Conservation (phyloP, 2,888 invertebrate species). For the Anodontia alba region DNA sequence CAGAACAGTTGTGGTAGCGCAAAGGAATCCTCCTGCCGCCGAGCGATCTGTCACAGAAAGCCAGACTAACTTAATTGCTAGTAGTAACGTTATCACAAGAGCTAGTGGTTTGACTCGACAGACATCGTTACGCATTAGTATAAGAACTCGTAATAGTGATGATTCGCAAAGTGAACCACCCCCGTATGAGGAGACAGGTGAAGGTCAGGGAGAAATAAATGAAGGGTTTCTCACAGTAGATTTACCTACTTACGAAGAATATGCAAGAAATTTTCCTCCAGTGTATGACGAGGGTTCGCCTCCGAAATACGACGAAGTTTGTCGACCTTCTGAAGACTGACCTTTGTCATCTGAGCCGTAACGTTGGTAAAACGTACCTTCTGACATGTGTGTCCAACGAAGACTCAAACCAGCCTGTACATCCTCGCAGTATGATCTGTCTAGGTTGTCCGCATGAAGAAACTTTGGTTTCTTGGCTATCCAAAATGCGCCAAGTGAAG, state of each 20-base stretch:
- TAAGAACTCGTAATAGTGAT: conserved; percentile 22
- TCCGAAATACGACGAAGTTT: conserved; percentile 2
- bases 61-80: not conserved
- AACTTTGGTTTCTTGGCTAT: too few species aligned
- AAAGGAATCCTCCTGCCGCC: not conserved
- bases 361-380: too few species aligned
- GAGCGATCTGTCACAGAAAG: not conserved
- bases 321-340: not conserved
- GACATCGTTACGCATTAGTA: conserved; percentile 31
- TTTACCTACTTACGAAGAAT: conserved; percentile 25
- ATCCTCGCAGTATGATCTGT: too few species aligned
- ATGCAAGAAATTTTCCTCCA: not conserved
- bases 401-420: too few species aligned
- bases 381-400: too few species aligned
- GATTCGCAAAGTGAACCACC: conserved; percentile 8
- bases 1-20: not conserved
- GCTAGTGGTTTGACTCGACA: conserved; percentile 33
- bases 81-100: too few species aligned
- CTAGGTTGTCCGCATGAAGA: too few species aligned
- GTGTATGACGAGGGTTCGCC: not conserved
- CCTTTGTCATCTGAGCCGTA: too few species aligned
- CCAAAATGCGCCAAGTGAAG: too few species aligned
- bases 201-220: not conserved
- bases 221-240: conserved; percentile 21
- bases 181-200: conserved; percentile 17